Evolutionary conservation across 2,113 vertebrate genomes (phyloP), one percentile per base, ranked within the genome.

Genomic region (Ciconia boyciana): DNA sequence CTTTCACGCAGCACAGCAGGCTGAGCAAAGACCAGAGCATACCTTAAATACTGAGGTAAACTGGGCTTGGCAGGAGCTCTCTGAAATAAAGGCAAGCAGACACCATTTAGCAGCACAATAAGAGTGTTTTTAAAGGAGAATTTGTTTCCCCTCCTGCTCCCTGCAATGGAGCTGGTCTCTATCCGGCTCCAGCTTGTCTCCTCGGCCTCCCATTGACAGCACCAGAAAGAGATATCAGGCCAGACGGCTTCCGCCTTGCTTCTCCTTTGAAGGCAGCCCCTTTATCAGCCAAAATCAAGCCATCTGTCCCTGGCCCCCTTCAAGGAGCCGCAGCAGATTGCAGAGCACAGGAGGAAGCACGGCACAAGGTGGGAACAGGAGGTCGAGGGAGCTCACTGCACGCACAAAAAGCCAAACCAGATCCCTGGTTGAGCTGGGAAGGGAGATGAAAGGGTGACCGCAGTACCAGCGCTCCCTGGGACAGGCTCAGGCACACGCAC

Each of bases 201-300:
- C 66, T 87, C 29, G 2, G 61, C 74, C 70, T 93, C 74, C 70
- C 0, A 0, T 25, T 71, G 90, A 93, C 83, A 95, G 78, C 60
- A 76, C 13, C 64, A 93, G 66, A 95, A 93, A 94, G 58, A 86
- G 78, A 6, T 76, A 93, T 43, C 77, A 85, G 62, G 49, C 52
- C 84, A 86, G 82, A 95, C 58, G 8, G 89, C 75, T 94, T 95
- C 70, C 0, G 2, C 77, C 52, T 72, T 2, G 0, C 54, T 91
- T 94, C 89, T 83, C 25, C 78, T 79, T 94, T 90, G 84, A 74
- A 93, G 70, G 68, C 87, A 93, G 83, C 20, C 60, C 84, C 84
- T 95, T 97, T n/a, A 91, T 80, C 89, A 91, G 85, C 31, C 2
- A 8, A 95, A 95, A 93, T 62, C 81, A 66, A 85, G 68, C 91